A percentile compares a stretch with the other conserved stretches of the same genome.
Evolutionary conservation across 2,888 invertebrate genomes (phyloP).

Genomic region (Ptilodon capucinus): DNA sequence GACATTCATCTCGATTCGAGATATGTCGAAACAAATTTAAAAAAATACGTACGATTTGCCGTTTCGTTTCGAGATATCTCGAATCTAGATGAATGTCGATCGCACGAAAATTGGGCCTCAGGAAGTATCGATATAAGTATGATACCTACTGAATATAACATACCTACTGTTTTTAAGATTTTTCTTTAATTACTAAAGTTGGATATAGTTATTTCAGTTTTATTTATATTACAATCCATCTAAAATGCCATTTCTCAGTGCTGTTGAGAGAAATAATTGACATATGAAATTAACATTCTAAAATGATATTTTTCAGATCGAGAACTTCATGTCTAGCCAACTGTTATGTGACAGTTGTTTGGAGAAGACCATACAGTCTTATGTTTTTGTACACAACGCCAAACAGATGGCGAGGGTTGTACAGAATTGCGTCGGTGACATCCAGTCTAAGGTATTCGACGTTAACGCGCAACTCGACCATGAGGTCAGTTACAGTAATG

Average conservation of each 20-base stretch:
- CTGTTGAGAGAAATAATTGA: no score
- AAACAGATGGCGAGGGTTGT: slow-evolving; percentile 46
- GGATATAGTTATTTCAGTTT: background rate
- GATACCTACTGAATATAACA: no score
- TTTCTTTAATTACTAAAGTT: no score
- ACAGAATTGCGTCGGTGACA: slow-evolving; percentile 41
- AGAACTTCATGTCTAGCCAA: slow-evolving; percentile 37
- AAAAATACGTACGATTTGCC: no score
- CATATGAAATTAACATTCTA: background rate
- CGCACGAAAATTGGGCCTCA: no score
- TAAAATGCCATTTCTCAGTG: no score
- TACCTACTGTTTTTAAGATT: no score
- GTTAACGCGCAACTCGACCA: slow-evolving; percentile 37
- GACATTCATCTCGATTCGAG: no score
- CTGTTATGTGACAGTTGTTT: slow-evolving; percentile 47
- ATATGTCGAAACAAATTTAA: no score
- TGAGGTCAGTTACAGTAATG: slow-evolving; percentile 24
- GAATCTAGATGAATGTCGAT: no score
- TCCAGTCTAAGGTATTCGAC: slow-evolving; percentile 48
- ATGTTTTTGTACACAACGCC: slow-evolving; percentile 50
- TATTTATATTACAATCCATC: background rate
- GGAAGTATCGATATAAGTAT: no score
- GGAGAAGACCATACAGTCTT: slow-evolving; percentile 49
- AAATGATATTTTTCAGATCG: slow-evolving; percentile 35
- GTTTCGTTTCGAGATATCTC: no score